Conservation (phyloP, 53 echinoderm and acorn worm species). For the Astropecten irregularis region DNA sequence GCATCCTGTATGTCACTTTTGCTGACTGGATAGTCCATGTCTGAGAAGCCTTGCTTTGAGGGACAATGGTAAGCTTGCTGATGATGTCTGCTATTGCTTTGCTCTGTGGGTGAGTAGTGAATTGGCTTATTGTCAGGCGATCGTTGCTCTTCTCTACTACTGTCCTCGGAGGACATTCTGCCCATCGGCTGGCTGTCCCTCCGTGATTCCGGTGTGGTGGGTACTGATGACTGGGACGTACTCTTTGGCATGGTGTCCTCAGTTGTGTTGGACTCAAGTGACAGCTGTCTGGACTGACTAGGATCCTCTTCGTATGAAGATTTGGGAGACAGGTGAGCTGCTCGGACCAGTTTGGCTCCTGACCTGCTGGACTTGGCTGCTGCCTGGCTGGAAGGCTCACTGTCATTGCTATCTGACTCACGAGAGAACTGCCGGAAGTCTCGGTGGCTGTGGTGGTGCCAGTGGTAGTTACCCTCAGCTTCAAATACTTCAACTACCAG, state of each 20-base stretch:
- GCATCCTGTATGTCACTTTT: slow-evolving; percentile 1
- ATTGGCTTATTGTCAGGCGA: slow-evolving; percentile 59
- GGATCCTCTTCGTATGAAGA: slow-evolving; percentile 63
- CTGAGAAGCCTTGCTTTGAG: background rate
- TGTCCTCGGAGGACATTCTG: slow-evolving; percentile 61
- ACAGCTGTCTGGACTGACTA: slow-evolving; percentile 74
- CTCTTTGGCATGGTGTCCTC: slow-evolving; percentile 91
- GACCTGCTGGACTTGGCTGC: slow-evolving; percentile 48
- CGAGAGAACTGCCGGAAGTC: slow-evolving; percentile 68
- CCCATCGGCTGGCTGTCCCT: slow-evolving; percentile 61
- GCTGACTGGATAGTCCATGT: slow-evolving; percentile 11
- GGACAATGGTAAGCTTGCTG: background rate
- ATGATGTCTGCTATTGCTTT: background rate
- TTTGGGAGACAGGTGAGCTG: slow-evolving; percentile 52
- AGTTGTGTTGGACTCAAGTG: slow-evolving; percentile 83
- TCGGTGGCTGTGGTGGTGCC: slow-evolving; percentile 50
- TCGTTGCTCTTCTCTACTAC: slow-evolving; percentile 51
- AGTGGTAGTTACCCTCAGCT: slow-evolving; percentile 83
- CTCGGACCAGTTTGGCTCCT: slow-evolving; percentile 55
- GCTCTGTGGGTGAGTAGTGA: slow-evolving; percentile 29
- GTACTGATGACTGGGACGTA: slow-evolving; percentile 87
- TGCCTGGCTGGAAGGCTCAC: slow-evolving; percentile 45
- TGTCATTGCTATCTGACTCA: slow-evolving; percentile 70
- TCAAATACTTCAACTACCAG: slow-evolving; percentile 97
- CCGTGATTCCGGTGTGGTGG: slow-evolving; percentile 80